Evolutionary conservation across 2,113 vertebrate species (phyloP).

Genomic region (Microtus oregoni): DNA sequence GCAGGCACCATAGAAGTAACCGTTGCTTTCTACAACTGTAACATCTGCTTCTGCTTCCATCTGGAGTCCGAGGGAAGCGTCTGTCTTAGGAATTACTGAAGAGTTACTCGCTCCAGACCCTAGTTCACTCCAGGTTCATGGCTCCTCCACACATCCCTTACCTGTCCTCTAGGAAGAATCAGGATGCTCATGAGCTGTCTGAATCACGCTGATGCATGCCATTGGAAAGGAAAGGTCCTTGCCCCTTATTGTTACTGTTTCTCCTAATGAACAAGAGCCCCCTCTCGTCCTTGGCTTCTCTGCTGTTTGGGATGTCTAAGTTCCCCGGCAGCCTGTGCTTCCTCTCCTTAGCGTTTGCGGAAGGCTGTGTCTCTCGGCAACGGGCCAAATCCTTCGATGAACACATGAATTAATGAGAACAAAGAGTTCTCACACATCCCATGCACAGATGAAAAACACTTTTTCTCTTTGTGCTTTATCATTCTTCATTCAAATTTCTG

Average conservation of each 20-base stretch:
- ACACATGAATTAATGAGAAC: background rate
- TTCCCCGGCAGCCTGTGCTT: background rate
- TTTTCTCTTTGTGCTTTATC: background rate
- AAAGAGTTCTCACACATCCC: background rate
- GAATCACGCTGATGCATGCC: background rate
- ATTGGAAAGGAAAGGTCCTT: no score
- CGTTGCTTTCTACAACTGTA: background rate
- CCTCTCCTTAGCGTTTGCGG: background rate
- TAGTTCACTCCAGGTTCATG: no score
- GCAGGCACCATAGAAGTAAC: background rate
- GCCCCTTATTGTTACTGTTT: background rate
- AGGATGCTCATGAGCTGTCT: background rate
- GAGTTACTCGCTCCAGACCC: fast-evolving
- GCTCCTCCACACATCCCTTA: no score
- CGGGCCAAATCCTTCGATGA: background rate
- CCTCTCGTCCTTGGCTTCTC: background rate
- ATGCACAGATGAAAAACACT: background rate
- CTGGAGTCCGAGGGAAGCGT: background rate
- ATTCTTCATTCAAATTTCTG: background rate
- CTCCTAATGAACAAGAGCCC: background rate
- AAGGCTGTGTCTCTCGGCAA: background rate
- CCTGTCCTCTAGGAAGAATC: background rate
- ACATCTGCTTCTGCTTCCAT: background rate
- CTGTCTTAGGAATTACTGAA: background rate
- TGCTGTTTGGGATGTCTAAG: background rate